phyloP scores from a whole-genome alignment of 2,113 vertebrate species.

The Pangasianodon hypophthalmus region DNA sequence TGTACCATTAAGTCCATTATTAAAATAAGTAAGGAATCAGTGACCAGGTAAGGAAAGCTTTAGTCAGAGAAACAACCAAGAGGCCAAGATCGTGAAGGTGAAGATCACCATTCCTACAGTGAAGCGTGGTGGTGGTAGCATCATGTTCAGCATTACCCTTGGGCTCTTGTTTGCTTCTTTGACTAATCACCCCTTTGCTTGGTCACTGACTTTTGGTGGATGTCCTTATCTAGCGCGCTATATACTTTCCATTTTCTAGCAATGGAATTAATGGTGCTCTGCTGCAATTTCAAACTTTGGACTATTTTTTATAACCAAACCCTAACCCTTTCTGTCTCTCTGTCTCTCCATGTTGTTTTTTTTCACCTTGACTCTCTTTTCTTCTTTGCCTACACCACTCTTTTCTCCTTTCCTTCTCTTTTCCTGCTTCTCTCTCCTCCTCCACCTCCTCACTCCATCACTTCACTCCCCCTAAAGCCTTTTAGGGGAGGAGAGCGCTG shows the following conservation, averaged over 20 bases:
- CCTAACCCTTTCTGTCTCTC: not conserved
- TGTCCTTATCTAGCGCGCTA: not conserved
- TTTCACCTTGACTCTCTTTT: too few species aligned
- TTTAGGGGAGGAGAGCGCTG: constrained; percentile 60
- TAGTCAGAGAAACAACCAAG: too few species aligned
- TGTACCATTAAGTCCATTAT: too few species aligned
- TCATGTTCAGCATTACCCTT: not conserved
- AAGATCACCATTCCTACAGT: not conserved
- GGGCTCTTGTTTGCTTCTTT: not conserved
- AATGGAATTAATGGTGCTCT: not conserved
- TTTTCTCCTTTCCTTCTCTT: not conserved
- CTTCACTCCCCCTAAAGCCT: constrained; percentile 57
- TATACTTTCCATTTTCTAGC: not conserved
- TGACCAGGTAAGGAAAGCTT: too few species aligned
- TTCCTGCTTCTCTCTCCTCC: not conserved
- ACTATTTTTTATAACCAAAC: not conserved
- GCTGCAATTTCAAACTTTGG: not conserved
- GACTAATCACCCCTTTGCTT: not conserved
- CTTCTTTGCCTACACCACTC: not conserved
- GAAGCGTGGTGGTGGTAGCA: not conserved
- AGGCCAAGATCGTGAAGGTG: not conserved
- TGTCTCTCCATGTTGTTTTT: not conserved
- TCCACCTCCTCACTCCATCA: not conserved
- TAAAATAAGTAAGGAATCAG: too few species aligned
- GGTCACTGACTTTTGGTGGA: not conserved